A percentile compares a stretch with the other conserved stretches of the same genome.
Evolutionary conservation across 37 sponge, comb jelly and placozoan species (phyloP).

Genomic region (Crambe crambe): DNA sequence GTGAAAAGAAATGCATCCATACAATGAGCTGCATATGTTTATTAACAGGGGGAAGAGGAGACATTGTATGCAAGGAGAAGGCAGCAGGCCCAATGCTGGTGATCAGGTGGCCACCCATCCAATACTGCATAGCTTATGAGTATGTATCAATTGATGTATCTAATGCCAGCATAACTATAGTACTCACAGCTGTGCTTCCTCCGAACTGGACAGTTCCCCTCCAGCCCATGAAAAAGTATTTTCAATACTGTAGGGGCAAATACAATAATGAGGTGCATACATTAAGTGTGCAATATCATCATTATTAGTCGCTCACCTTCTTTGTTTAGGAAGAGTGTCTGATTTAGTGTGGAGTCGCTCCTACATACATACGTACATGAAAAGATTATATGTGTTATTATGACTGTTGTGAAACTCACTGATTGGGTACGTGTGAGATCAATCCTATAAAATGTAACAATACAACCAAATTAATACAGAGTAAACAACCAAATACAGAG

Average conservation of each 20-base stretch:
- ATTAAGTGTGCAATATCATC: not conserved
- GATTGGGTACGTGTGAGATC: slow-evolving; percentile 19
- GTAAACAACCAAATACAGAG: not conserved
- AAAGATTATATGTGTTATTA: too few species aligned
- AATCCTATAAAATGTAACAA: not conserved
- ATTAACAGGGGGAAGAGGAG: too few species aligned
- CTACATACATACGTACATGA: slow-evolving; percentile 23
- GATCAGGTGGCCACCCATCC: too few species aligned
- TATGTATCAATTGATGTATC: too few species aligned
- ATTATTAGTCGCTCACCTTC: not conserved
- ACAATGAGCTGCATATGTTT: too few species aligned
- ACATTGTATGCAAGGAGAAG: too few species aligned
- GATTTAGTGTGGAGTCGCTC: slow-evolving; percentile 12
- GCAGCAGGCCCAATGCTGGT: too few species aligned
- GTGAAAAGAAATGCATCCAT: not conserved
- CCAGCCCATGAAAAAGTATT: not conserved
- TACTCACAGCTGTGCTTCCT: slow-evolving; percentile 29
- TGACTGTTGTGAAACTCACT: slow-evolving; percentile 20
- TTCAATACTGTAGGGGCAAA: not conserved
- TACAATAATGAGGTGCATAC: not conserved
- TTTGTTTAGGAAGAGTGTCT: not conserved
- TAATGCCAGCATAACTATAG: not conserved
- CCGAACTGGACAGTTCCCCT: not conserved
- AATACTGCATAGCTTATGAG: too few species aligned
- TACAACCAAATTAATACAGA: too few species aligned